These are phyloP conservation scores for Mya arenaria DNA, from an alignment of 1,140 invertebrate genomes.

Conservation along the genomic window DNA sequence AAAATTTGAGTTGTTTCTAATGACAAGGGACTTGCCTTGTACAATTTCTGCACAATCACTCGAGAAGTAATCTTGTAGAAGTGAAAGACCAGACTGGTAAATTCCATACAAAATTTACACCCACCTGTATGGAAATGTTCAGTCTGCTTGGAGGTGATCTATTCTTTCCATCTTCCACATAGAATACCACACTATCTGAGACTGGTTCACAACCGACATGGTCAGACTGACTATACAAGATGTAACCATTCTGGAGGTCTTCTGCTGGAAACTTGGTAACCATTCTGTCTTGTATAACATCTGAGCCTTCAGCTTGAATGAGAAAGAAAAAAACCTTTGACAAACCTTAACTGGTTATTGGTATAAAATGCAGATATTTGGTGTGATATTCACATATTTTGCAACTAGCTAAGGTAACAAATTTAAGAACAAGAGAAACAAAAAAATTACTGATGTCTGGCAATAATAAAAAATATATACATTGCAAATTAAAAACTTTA, in stretches of 20 bases:
- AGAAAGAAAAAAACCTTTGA: neutral
- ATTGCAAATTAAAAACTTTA: no score
- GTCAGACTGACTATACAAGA: conserved; percentile 76
- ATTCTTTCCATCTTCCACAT: conserved; percentile 77
- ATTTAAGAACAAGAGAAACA: no score
- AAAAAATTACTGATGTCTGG: no score
- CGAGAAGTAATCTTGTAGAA: no score
- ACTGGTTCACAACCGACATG: conserved; percentile 75
- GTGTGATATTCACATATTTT: no score
- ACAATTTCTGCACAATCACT: no score
- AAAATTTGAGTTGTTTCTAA: conserved; percentile 74
- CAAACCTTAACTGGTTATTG: neutral
- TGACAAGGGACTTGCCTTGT: conserved; percentile 63
- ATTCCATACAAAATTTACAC: no score
- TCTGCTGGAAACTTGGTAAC: conserved; percentile 70
- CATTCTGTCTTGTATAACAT: conserved; percentile 8
- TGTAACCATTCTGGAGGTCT: conserved; percentile 72
- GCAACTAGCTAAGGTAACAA: no score
- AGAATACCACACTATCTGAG: conserved; percentile 74
- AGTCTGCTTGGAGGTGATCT: conserved; percentile 70
- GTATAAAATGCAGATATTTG: no score
- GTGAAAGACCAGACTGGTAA: no score
- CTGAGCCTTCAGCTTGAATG: conserved; percentile 27
- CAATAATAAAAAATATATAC: no score
- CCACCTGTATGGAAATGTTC: conserved; percentile 77